These are phyloP conservation scores for Notocelia uddmanniana DNA, from an alignment of 2,888 invertebrate genomes.

Conservation along the genomic window DNA sequence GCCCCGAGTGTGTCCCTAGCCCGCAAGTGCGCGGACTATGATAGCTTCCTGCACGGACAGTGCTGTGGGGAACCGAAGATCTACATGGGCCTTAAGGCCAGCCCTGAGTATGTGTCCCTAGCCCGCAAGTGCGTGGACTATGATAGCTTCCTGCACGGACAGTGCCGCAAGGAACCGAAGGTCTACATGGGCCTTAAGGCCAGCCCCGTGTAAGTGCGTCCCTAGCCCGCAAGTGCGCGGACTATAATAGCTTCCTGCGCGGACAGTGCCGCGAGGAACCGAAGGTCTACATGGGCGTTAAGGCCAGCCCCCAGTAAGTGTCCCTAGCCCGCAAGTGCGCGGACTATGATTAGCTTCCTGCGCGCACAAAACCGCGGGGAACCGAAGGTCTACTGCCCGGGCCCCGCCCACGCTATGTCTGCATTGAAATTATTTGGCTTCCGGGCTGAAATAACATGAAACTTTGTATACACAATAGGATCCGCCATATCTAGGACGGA, in stretches of 20 bases:
- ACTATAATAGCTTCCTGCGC: constrained; percentile 74
- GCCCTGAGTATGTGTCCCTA: constrained; percentile 65
- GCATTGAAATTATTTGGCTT: too few species aligned
- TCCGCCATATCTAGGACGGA: too few species aligned
- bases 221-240: constrained; percentile 63
- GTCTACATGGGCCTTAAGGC: constrained; percentile 70
- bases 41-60: constrained; percentile 69
- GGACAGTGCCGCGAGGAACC: constrained; percentile 67
- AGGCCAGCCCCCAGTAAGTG: constrained; percentile 60
- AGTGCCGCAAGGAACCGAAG: constrained; percentile 61
- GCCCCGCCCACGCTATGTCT: too few species aligned
- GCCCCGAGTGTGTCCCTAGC: constrained; percentile 61
- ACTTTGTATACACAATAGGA: too few species aligned
- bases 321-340: constrained; percentile 62
- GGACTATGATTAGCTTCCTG: constrained; percentile 74
- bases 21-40: constrained; percentile 69
- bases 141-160: constrained; percentile 72
- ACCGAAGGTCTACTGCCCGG: constrained; percentile 54
- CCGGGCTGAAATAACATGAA: too few species aligned
- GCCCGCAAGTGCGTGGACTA: constrained; percentile 70
- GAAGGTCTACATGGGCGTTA: constrained; percentile 67
- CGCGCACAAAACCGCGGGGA: constrained; percentile 68
- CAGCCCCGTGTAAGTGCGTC: constrained; percentile 67
- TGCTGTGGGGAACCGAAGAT: constrained; percentile 64
- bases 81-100: constrained; percentile 68